phyloP scores from a whole-genome alignment of 2,113 vertebrate species.

The Mormyrus lacerda region DNA sequence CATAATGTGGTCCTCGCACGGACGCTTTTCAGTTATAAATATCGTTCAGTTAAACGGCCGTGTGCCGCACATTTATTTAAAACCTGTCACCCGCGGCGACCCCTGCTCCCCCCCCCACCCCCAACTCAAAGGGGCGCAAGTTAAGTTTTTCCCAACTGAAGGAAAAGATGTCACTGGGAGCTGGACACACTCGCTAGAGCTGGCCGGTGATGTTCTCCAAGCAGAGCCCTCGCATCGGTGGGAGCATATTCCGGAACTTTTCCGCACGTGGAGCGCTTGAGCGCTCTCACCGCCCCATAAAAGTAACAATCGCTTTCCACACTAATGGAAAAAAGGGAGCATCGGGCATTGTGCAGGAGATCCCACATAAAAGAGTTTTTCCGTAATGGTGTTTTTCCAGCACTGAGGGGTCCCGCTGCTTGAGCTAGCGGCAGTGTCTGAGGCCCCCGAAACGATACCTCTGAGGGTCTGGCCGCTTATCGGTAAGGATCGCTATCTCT shows the following conservation, averaged over 20 bases:
- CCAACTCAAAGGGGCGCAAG: not conserved
- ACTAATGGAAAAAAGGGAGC: conserved; percentile 29
- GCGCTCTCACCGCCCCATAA: conserved; percentile 20
- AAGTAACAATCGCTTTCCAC: conserved; percentile 39
- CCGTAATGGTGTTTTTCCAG: conserved; percentile 37
- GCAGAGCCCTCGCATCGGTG: not conserved
- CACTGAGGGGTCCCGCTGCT: conserved; percentile 37
- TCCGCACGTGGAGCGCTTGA: not conserved
- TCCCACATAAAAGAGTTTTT: conserved; percentile 32
- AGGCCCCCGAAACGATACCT: conserved; percentile 13
- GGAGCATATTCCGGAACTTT: not conserved
- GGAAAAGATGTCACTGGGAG: not conserved
- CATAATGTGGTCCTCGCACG: conserved; percentile 35
- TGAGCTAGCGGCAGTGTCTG: conserved; percentile 34
- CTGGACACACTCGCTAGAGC: not conserved
- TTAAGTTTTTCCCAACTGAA: not conserved
- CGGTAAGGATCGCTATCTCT: conserved; percentile 31
- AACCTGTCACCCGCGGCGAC: not conserved
- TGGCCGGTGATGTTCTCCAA: not conserved
- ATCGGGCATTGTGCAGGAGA: conserved; percentile 16
- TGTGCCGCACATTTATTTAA: conserved; percentile 16
- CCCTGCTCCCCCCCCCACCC: not conserved
- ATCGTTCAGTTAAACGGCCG: conserved; percentile 34
- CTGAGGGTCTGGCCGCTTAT: conserved; percentile 21
- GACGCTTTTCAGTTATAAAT: conserved; percentile 40